Conservation (phyloP, 35 echinoderm and acorn worm genomes). For the Ophiothrix spiculata region DNA sequence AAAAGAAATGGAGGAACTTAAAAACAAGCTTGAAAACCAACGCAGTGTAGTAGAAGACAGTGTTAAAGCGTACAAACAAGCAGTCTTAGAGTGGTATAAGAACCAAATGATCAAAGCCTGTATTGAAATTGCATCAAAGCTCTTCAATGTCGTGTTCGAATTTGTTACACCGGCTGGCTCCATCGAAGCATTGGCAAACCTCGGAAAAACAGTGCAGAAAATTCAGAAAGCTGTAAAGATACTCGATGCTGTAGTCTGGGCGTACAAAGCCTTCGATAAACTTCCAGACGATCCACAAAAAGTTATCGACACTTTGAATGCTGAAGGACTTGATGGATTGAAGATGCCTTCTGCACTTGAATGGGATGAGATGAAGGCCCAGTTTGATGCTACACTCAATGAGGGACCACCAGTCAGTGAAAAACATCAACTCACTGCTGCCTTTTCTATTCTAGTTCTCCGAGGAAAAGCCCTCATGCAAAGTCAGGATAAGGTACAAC, state of each 20-base stretch:
- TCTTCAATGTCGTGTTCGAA: not conserved
- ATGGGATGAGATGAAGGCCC: conserved; percentile 26
- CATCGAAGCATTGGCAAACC: not conserved
- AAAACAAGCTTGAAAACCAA: not conserved
- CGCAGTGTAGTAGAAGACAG: conserved; percentile 2
- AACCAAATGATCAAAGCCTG: not conserved
- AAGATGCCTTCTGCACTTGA: conserved; percentile 14
- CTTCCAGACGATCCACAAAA: conserved; percentile 12
- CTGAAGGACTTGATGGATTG: conserved; percentile 4
- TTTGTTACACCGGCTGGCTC: not conserved
- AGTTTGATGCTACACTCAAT: conserved; percentile 15
- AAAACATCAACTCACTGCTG: not conserved
- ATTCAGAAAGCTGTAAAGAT: conserved; percentile 18
- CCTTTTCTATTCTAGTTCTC: conserved; percentile 8
- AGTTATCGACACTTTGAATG: conserved; percentile 10
- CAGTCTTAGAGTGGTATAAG: not conserved
- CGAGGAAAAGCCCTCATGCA: conserved; percentile 11
- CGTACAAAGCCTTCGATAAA: not conserved
- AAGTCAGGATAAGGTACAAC: not conserved
- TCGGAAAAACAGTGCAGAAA: conserved; percentile 13
- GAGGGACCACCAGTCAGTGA: not conserved
- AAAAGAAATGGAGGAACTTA: too few relatives aligned
- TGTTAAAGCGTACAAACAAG: not conserved
- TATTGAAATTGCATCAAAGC: conserved; percentile 2
- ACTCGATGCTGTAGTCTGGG: conserved; percentile 8